Evolutionary conservation across 2,888 invertebrate genomes (phyloP), one percentile per base, ranked within the genome.

Genomic region (Resseliella maxima): DNA sequence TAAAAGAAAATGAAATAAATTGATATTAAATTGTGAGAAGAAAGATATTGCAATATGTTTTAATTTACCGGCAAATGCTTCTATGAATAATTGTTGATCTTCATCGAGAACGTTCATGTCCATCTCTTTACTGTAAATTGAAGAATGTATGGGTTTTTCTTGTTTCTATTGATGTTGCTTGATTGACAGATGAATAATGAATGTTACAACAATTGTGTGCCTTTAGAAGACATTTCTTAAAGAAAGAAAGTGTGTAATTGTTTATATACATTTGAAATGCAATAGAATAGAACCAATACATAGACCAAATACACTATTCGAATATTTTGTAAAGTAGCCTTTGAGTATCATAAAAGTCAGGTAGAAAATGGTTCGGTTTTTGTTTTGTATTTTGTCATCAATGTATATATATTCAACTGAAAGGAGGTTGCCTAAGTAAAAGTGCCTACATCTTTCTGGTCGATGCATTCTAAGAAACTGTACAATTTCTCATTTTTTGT

Each of bases 51-150:
- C n/a, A n/a, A n/a, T n/a, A n/a, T n/a, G n/a, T n/a, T n/a, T 50
- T 50, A 15, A 15, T 35, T 72, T 72, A 72, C 72, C 72, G 15
- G 72, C 72, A 72, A 72, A 72, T 72, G 72, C 72, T 35, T 72
- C 12, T 31, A 72, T 72, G 35, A 72, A 72, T 15, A 31, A n/a
- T 72, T 72, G 5, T 35, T 72, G 72, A 0, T 72, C 72, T 72
- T 72, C 72, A 72, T 72, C 72, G 31, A 18, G 5, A n/a, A 1
- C 31, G 1, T 72, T 35, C 2, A 72, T 35, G 31, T 72, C n/a
- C 72, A 72, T 72, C 18, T 50, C 31, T 72, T 59, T 27, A 24
- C 2, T 5, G 2, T 12, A 1, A 31, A 8, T 18, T 18, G 18
- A 21, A 18, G 3, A 31, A 72, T 18, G 6, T 41, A 50, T 6